Base-by-base conservation (phyloP, 2,797 vertebrate genomes). In the Heteromormyrus szaboi region DNA sequence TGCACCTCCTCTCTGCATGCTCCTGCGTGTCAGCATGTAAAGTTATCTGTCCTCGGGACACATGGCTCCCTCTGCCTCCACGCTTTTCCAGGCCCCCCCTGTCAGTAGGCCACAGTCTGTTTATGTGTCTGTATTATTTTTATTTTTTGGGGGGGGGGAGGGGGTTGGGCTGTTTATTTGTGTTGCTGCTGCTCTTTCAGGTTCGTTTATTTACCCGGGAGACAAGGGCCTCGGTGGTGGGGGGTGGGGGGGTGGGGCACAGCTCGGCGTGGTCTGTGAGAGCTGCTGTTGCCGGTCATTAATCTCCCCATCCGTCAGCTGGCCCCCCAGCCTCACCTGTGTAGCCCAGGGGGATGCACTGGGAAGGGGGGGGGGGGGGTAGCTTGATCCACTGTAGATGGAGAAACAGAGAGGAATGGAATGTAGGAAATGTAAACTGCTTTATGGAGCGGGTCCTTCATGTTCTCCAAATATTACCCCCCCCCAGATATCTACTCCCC, bases 161-260 rank as follows among this genome's bases (percentile, higher is more conserved):
- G 5, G 33, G 81, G 8, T 25, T 11, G 44, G 41, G 86, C 4
- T 25, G 81, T 29, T 86, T 68, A 62, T 65, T 81, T 83, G 76
- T 81, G 29, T 81, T 88, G 17, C 25, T 88, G 76, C 41, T 41
- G 14, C 33, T 79, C 76, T 76, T 76, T 81, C 76, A 54, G 56
- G 54, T 48, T 87, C 59, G 79, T 88, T 88, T 88, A 85, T 88
- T 88, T 88, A 88, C 76, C 46, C 81, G n/a, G 88, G 37, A 53
- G 88, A 6, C 76, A 8, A n/a, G 50, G 29, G 53, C 14, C 22
- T 37, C 12, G 6, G 59, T 25, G 25, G 25, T 25, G 7, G 87
- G 29, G 72, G 22, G 59, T 3, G 59, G n/a, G 17, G 19, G 8
- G 33, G 12, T 1, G 7, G 87, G 29, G 72, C 5, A 19, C 86